Base-by-base conservation (phyloP, 2,113 vertebrate species). In the Isurus oxyrinchus region DNA sequence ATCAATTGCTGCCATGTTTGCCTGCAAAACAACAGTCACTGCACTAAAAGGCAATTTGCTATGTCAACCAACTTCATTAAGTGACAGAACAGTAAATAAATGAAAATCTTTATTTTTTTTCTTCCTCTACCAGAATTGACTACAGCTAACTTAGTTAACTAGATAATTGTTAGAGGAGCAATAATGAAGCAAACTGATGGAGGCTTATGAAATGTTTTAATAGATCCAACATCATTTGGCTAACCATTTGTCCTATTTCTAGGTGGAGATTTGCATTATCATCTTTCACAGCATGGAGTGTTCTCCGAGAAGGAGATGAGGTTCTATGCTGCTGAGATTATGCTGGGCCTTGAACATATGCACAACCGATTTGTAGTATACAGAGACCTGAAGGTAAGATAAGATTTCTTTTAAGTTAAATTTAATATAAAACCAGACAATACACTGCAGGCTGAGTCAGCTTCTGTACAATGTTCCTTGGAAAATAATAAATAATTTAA, bases 271-370 rank as follows among this genome's bases (percentile, higher is more conserved):
- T 98, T 99, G 97, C 99, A 99, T 97, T 99, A 99, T 96, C 99
- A 99, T 97, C 98, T 99, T 95, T 99, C 99, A 3, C 99, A 99
- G 97, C 99, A 99, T 0, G 99, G 99, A 0, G 99, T 99, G 35
- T 99, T 99, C 97, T 99, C 98, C 0, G 99, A 99, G 97, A 99
- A 99, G 96, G 99, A 99, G 97, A 99, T 99, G 99, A 98, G 99
- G 16, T 99, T 99, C 97, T 99, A 99, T 61, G 99, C 99, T 55
- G 98, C 99, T 0, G 99, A 99, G 97, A 99, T 99, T 98, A 99
- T 99, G 97, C 98, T 99, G 97, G 99, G 99, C 5, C 98, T 99
- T 96, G 99, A 99, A 55, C 99, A 99, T 97, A 99, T 99, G 99
- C 99, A 99, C 97, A 98, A 98, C 96, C 98, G 99, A 95, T 99